Evolutionary conservation across 1,140 invertebrate species (phyloP), one percentile per base, ranked within the genome.

Genomic region (Paracyclopina nana): DNA sequence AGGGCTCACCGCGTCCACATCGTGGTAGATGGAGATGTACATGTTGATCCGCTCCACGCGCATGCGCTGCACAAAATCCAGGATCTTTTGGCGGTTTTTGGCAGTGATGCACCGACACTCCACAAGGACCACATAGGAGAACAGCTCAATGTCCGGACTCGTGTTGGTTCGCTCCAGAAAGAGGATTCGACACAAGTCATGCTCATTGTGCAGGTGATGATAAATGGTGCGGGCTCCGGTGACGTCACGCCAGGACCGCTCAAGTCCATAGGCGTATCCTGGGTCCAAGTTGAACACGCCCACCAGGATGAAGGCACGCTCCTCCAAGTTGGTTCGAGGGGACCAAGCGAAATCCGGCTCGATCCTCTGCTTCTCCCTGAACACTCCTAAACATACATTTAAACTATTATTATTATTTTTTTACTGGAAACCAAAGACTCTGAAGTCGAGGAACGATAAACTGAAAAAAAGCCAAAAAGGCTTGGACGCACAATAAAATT

Each of bases 161-260:
- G 66, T 65, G 2, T 59, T 57, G 16, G 63, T 54, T 16, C 67
- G 56, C n/a, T 60, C 58, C 49, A 63, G 66, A 49, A 69, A 64
- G 22, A 59, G 59, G 6, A 70, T 63, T 45, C 62, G 55, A 6
- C 57, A 55, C 3, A 69, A 58, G 6, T 65, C 64, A 49, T 69
- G 59, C 11, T 67, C 62, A 40, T 65, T 58, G 0, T 65, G 61
- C 1, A 70, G 60, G 50, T 68, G 61, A 53, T 68, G 56, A 54
- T 68, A 70, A 20, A 70, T 61, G 46, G 63, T 58, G 6, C 67
- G 55, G 1, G 65, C 68, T n/a, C 67, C 67, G 2, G 67, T 69
- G 68, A 66, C 69, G 40, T 70, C 68, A 55, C 68, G 68, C 68
- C 68, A 70, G 2, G 60, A 63, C 18, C 66, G 61, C 30, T 68